These are phyloP conservation scores for Archaeoteleia sp. DNA, from an alignment of 2,888 invertebrate species.

Conservation along the genomic window DNA sequence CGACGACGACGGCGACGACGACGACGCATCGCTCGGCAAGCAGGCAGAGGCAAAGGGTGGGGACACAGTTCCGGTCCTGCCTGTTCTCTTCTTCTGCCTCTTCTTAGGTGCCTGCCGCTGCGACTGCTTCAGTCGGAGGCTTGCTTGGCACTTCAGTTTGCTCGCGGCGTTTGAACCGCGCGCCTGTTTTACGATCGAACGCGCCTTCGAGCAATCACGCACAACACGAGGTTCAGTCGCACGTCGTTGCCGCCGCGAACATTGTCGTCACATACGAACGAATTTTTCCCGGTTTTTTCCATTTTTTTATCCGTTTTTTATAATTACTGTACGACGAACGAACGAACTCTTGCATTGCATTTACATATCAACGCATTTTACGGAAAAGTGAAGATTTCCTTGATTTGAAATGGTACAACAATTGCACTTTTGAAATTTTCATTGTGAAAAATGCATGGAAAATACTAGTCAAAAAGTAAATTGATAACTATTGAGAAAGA, in stretches of 20 bases:
- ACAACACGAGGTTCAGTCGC: constrained; percentile 37
- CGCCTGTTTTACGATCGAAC: constrained; percentile 34
- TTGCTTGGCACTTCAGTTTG: constrained; percentile 63
- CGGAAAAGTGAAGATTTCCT: no score
- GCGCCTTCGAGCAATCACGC: constrained; percentile 30
- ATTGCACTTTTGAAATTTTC: no score
- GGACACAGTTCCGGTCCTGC: constrained; percentile 47
- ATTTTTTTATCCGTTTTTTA: no score
- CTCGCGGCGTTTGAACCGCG: constrained; percentile 70
- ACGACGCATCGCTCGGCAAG: constrained; percentile 34
- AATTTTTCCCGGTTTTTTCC: no score
- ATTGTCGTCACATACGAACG: no score
- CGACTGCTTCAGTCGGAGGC: constrained; percentile 31
- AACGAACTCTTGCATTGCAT: no score
- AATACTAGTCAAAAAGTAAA: no score
- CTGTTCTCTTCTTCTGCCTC: constrained; percentile 44
- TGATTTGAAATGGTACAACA: no score
- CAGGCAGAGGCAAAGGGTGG: constrained; percentile 42
- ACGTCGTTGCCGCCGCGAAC: constrained; percentile 1
- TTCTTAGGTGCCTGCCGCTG: constrained; percentile 36
- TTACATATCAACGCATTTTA: no score
- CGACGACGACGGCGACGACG: constrained; percentile 36
- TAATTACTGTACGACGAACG: no score
- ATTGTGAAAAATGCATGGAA: no score
- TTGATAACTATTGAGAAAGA: no score